phyloP scores from a whole-genome alignment of 2,797 vertebrate genomes.

The Gephyroberyx darwinii region DNA sequence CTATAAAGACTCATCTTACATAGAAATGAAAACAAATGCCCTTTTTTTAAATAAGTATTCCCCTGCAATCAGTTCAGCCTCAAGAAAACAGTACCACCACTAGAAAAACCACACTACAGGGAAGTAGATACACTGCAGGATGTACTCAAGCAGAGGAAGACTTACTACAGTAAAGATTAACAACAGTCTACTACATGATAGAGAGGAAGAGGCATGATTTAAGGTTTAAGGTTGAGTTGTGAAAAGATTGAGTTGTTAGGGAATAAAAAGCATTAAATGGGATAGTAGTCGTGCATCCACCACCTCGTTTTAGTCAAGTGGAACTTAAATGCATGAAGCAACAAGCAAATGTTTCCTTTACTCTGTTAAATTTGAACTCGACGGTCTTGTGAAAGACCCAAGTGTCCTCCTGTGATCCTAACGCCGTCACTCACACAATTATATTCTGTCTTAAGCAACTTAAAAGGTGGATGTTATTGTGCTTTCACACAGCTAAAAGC shows the following conservation, averaged over 20 bases:
- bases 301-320: conserved; percentile 57
- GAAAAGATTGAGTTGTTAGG: conserved; percentile 49
- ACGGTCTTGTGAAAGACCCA: conserved; percentile 41
- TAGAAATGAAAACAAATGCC: conserved; percentile 83
- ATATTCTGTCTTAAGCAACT: conserved; percentile 52
- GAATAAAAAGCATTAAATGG: conserved; percentile 61
- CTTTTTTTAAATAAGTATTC: conserved; percentile 82
- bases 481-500: conserved; percentile 75
- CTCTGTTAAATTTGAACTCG: conserved; percentile 44
- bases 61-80: conserved; percentile 79
- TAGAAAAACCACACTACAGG: conserved; percentile 74
- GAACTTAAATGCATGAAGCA: conserved; percentile 60
- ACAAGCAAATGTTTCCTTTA: conserved; percentile 55
- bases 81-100: conserved; percentile 79
- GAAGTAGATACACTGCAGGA: conserved; percentile 76
- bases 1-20: conserved; percentile 78
- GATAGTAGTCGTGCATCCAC: conserved; percentile 81
- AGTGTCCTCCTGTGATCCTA: conserved; percentile 53
- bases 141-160: conserved; percentile 82
- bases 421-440: conserved; percentile 59
- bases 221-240: conserved; percentile 68
- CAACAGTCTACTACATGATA: conserved; percentile 81
- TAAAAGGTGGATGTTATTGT: conserved; percentile 75
- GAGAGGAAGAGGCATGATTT: conserved; percentile 79
- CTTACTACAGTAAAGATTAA: conserved; percentile 85